Base-by-base conservation (phyloP, 2,113 vertebrate genomes). In the Marmota flaviventris region DNA sequence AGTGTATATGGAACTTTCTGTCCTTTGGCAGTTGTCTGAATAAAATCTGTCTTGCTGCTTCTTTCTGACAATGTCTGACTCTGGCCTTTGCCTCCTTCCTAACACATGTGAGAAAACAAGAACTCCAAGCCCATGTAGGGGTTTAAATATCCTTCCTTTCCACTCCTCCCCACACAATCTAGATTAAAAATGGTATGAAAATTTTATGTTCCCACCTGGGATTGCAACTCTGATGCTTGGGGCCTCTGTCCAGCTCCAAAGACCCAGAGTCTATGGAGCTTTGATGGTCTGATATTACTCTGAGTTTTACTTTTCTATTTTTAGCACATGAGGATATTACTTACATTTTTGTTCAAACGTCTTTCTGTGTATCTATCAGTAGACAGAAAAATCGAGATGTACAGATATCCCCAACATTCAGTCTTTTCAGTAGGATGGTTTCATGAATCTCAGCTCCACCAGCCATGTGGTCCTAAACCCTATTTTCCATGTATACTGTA, bases 121-220 rank as follows among this genome's bases (percentile, higher is more conserved):
- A 32, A 45, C 8, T 14, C 27, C 20, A 78, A 45, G 22, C 5
- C 14, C 10, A 29, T 0, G 0, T 0, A 7, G 25, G 58, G n/a
- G 22, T 32, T 87, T 48, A 51, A 34, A 7, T 1, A 18, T 29
- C 17, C 34, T 18, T 67, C 9, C 27, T 20, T 24, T 22, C 20
- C 8, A 63, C 5, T n/a, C 29, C 1, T 39, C n/a, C 24, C 12
- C 9, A 39, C 29, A 20, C 3, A 37, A 14, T 37, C 53, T 45
- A 56, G 29, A 76, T 10, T 17, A 45, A 58, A 67, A 69, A 27
- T 63, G 29, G 8, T 29, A 24, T 0, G 0, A 12, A 48, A 61
- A 61, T 51, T 29, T 34, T 29, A 5, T 4, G 10, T 6, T n/a
- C 53, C 20, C 4, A 37, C 10, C 7, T 29, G 29, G 16, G 17